These are phyloP conservation scores for Netelia melanura DNA, from an alignment of 2,888 invertebrate species.

Conservation along the genomic window DNA sequence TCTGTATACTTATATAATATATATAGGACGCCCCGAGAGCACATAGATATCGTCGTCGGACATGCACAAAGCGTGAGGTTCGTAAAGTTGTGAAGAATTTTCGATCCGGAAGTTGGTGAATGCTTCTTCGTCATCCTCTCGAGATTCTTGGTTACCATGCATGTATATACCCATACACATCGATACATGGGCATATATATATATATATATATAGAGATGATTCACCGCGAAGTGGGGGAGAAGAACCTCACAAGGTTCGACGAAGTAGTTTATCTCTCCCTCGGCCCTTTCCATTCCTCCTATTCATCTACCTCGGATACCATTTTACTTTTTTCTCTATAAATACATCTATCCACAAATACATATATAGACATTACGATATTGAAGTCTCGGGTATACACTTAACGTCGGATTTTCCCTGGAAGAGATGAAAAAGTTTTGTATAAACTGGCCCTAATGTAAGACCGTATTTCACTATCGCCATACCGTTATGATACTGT, in stretches of 20 bases:
- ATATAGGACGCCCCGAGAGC: constrained; percentile 25
- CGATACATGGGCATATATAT: constrained; percentile 4
- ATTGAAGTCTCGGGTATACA: neutral
- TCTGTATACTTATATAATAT: neutral
- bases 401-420: constrained; percentile 7
- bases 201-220: too few species aligned
- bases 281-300: neutral
- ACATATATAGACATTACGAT: neutral
- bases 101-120: constrained; percentile 60
- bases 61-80: constrained; percentile 29
- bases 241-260: constrained; percentile 34
- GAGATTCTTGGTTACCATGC: constrained; percentile 1
- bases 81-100: constrained; percentile 46
- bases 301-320: constrained; percentile 34
- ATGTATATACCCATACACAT: neutral
- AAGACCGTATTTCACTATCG: too few species aligned
- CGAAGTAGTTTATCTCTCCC: constrained; percentile 41
- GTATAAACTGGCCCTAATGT: constrained; percentile 33
- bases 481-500: too few species aligned
- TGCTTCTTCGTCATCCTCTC: constrained; percentile 53
- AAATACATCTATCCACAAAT: neutral
- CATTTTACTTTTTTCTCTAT: constrained; percentile 50
- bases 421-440: constrained; percentile 54
- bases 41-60: constrained; percentile 55
- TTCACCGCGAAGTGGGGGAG: constrained; percentile 19